A percentile compares a stretch with the other conserved stretches of the same genome.
Conservation (phyloP, 2,888 invertebrate genomes). For the Melieria picta region DNA sequence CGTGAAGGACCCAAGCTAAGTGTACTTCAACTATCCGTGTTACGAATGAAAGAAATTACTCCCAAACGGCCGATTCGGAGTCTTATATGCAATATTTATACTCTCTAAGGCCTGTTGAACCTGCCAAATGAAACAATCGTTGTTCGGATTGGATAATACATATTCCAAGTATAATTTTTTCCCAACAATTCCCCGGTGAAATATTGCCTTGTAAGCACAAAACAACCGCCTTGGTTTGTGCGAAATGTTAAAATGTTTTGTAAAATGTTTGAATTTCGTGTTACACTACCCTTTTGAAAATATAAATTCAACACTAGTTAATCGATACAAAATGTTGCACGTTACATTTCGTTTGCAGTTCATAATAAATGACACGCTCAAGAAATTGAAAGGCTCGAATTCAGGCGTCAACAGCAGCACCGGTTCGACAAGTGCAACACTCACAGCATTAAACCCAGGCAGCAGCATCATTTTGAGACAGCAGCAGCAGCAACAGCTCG, state of each 20-base stretch:
- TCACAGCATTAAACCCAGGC: constrained; percentile 44
- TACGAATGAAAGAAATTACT: too few relatives aligned
- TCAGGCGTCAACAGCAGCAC: constrained; percentile 44
- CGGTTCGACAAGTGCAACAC: constrained; percentile 38
- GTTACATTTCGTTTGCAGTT: constrained; percentile 50
- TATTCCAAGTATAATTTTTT: too few relatives aligned
- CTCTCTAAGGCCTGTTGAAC: not conserved
- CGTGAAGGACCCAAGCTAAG: too few relatives aligned
- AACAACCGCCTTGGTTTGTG: not conserved
- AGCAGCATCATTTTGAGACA: constrained; percentile 48
- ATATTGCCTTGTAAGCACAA: not conserved
- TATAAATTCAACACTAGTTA: not conserved
- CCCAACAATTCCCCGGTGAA: too few relatives aligned
- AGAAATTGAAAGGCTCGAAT: constrained; percentile 63
- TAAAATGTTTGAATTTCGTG: too few relatives aligned
- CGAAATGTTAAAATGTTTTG: too few relatives aligned
- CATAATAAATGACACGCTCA: constrained; percentile 65
- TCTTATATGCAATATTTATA: not conserved
- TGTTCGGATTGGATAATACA: not conserved
- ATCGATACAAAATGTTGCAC: not conserved
- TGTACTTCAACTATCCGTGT: too few relatives aligned
- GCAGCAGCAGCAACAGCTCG: constrained; percentile 44
- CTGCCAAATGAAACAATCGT: not conserved
- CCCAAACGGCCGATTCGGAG: not conserved
- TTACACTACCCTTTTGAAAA: not conserved